phyloP scores from a whole-genome alignment of 2,888 invertebrate genomes.

The Eremobia ochroleuca region DNA sequence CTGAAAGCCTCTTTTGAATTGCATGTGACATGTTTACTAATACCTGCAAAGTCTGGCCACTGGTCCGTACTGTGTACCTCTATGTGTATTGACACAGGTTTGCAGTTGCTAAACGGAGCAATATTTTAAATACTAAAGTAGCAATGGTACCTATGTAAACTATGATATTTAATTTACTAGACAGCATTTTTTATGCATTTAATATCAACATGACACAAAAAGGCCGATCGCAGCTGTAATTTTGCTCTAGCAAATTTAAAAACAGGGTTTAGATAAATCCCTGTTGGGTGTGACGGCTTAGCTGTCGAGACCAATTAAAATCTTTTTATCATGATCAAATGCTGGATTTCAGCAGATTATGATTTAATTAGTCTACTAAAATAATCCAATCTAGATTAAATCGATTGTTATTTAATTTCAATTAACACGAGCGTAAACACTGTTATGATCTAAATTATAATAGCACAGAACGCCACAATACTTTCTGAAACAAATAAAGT shows the following conservation, averaged over 20 bases:
- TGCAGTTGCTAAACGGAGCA: neutral
- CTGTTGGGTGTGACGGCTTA: neutral
- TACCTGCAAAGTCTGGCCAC: conserved; percentile 30
- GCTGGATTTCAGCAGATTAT: neutral
- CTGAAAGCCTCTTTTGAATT: conserved; percentile 59
- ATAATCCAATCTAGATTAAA: neutral
- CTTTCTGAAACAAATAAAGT: conserved; percentile 20
- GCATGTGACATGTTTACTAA: conserved; percentile 67
- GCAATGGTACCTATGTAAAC: neutral
- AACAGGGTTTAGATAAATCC: neutral
- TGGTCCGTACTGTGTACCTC: neutral
- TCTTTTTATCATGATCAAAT: neutral
- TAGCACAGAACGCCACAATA: conserved; percentile 5
- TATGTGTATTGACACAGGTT: conserved; percentile 4
- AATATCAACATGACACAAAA: neutral
- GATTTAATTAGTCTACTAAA: neutral
- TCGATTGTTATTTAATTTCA: neutral
- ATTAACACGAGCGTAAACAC: neutral
- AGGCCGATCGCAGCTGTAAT: neutral
- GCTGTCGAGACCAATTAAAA: neutral
- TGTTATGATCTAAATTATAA: neutral
- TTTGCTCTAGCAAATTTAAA: neutral
- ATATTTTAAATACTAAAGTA: neutral
- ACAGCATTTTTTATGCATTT: neutral
- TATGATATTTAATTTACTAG: no score